Evolutionary conservation across 2,888 invertebrate species (phyloP), one percentile per base, ranked within the genome.

Genomic region (Theretra japonica): DNA sequence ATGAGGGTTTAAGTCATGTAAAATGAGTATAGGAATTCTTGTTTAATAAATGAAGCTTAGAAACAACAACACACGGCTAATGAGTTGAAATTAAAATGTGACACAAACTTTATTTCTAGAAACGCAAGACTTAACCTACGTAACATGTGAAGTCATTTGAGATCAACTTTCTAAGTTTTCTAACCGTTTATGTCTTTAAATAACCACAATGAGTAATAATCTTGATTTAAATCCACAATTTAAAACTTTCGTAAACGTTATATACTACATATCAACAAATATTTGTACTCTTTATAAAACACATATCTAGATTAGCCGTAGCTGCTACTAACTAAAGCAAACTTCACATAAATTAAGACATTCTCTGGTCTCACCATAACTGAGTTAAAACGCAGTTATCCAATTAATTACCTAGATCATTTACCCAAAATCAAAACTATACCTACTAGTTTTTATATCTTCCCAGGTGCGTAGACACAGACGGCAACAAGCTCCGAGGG

Each of bases 401-500:
- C 30, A 33, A 33, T 6, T 33, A 33, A 33, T 33, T 33, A 33
- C 7, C 6, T 7, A 8, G 7, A 33, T 5, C n/a, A n/a, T n/a
- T n/a, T n/a, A n/a, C n/a, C n/a, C n/a, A n/a, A n/a, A n/a, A n/a
- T n/a, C n/a, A n/a, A n/a, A n/a, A n/a, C n/a, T n/a, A n/a, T n/a
- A n/a, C n/a, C n/a, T n/a, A n/a, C n/a, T n/a, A n/a, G n/a, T 8
- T 53, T 3, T n/a, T 23, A 33, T 3, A 41, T 79, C 50, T 25
- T 25, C 50, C 0, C 78, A 94, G 94, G 94, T 98, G 98, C 83
- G 98, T 98, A 1, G 97, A 97, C 86, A 94, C 96, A 25, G 95
- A 96, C 50, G 98, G 98, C 0, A 95, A 96, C 83, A 98, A 98
- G 85, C 94, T 97, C 48, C 95, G 96, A 70, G 97, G 97, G 2